Evolutionary conservation across 1,140 invertebrate species (phyloP).

Genomic region (Muscidifurax raptorellus): DNA sequence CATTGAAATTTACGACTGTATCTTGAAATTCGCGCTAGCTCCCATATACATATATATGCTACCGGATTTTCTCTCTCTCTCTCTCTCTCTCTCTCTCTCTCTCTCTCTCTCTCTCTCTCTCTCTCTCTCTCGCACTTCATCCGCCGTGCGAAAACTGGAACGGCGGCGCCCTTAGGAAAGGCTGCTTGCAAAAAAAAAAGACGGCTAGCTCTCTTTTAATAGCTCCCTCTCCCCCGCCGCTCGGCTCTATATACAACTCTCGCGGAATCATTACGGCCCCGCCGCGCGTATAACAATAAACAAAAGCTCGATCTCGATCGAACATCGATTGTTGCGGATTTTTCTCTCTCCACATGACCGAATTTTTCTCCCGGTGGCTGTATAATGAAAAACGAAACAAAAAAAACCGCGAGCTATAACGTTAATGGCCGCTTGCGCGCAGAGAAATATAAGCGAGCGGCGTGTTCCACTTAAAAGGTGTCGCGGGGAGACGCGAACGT

Average conservation of each 20-base stretch:
- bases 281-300: not conserved
- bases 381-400: not conserved
- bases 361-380: too few species aligned
- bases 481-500: not conserved
- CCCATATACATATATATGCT: too few species aligned
- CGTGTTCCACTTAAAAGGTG: not conserved
- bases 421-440: too few species aligned
- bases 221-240: too few species aligned
- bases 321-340: not conserved
- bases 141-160: not conserved
- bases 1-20: slow-evolving; percentile 25
- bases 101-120: too few species aligned
- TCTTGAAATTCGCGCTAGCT: slow-evolving; percentile 8
- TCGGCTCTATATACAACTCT: not conserved
- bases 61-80: slow-evolving; percentile 7
- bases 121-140: too few species aligned
- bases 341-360: too few species aligned
- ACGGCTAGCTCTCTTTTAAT: too few species aligned
- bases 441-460: not conserved
- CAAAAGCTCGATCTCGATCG: slow-evolving; percentile 10
- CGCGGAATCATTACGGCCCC: slow-evolving; percentile 1
- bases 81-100: too few species aligned
- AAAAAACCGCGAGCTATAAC: too few species aligned
- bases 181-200: not conserved
- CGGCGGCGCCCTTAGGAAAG: not conserved